Base-by-base conservation (phyloP, 2,113 vertebrate species). In the Gavialis gangeticus region DNA sequence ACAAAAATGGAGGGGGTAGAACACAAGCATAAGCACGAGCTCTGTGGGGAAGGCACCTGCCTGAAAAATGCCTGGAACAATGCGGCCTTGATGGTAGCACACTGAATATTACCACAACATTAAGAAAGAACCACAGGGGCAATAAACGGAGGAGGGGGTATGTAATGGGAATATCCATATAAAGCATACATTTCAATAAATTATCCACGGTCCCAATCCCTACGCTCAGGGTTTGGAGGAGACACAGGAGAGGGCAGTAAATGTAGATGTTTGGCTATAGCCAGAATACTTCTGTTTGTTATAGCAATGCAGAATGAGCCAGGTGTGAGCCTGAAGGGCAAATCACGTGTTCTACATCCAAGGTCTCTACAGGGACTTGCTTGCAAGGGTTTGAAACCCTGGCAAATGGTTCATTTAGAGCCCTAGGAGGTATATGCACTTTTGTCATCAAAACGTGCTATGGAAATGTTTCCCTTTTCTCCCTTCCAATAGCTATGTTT, bases 281-380 rank as follows among this genome's bases (percentile, higher is more conserved):
- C 60, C 79, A 73, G 82, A 64, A 46, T 11, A 2, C 7, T n/a
- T 16, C 17, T 34, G 28, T 22, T 27, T 75, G 71, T 30, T 18
- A 76, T n/a, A 69, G 79, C 73, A 57, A 25, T n/a, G 4, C 60
- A 88, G 56, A 92, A 58, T 30, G 71, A 91, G n/a, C 30, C 87
- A 59, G 82, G 82, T 76, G 88, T 28, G 60, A 92, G 88, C 73
- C 91, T 62, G 37, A 34, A 77, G 89, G 87, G 59, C 80, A 89
- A 85, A 80, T 57, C 89, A 62, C 82, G 82, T 75, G 79, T 8
- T 94, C 73, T 73, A n/a, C 55, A 37, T 73, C 9, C 57, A 63
- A 85, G 69, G 22, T 1, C 12, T 46, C 37, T 79, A 4, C 2
- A 58, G 77, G 30, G 79, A 14, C 0, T 24, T 82, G 79, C 62